Conservation (phyloP, 2,113 vertebrate species). For the Eolophus roseicapilla region DNA sequence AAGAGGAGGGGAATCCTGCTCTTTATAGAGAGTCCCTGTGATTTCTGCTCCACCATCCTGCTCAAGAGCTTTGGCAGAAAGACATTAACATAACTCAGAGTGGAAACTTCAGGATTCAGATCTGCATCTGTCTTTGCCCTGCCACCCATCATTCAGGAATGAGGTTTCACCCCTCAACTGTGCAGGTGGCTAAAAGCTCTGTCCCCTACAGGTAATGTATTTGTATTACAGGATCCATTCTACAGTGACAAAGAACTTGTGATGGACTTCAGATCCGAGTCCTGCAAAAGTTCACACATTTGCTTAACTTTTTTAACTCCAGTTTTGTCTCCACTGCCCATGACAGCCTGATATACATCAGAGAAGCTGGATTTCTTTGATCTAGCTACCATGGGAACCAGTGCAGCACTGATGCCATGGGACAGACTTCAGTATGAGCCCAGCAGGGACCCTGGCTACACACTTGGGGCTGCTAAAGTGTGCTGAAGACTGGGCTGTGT, state of each 20-base stretch:
- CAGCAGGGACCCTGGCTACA: neutral
- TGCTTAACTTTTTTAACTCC: neutral
- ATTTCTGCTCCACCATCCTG: neutral
- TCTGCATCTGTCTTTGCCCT: neutral
- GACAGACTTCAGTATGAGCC: neutral
- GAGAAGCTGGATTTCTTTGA: neutral
- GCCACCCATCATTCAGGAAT: neutral
- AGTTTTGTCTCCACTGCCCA: neutral
- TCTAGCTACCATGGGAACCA: conserved; percentile 41
- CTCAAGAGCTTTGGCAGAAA: neutral
- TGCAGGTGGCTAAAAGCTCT: neutral
- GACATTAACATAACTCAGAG: neutral
- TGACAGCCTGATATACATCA: neutral
- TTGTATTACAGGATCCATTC: neutral
- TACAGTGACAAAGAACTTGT: neutral
- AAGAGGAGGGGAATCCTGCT: neutral
- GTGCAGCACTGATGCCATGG: neutral
- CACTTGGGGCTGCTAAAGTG: neutral
- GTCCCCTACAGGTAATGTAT: neutral
- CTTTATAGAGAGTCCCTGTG: neutral
- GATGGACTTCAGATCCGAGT: neutral
- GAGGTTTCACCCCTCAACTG: neutral
- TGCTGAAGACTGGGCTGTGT: neutral
- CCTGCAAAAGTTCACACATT: neutral
- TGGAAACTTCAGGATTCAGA: neutral